Conservation (phyloP, 1,140 invertebrate genomes). For the Lepidurus couesii region DNA sequence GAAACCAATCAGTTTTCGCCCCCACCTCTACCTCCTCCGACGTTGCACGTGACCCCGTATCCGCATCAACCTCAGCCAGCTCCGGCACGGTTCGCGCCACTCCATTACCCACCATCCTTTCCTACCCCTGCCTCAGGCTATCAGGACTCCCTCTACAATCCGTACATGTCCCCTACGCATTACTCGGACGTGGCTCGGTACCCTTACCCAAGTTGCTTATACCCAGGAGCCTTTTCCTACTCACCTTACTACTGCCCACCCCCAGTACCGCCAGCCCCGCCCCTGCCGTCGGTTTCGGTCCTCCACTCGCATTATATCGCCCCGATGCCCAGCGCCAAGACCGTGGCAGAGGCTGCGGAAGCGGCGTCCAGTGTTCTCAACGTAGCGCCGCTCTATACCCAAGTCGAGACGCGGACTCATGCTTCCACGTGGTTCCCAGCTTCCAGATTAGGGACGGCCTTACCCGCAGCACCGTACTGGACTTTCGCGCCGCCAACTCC, state of each 20-base stretch:
- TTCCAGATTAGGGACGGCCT: slow-evolving; percentile 20
- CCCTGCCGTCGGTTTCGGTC: slow-evolving; percentile 38
- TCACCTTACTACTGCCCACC: slow-evolving; percentile 38
- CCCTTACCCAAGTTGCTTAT: background rate
- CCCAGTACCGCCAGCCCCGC: slow-evolving; percentile 36
- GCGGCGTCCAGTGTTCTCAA: slow-evolving; percentile 37
- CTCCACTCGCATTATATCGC: slow-evolving; percentile 26
- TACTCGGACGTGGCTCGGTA: slow-evolving; percentile 11
- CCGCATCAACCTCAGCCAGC: slow-evolving; percentile 33
- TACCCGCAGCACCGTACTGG: slow-evolving; percentile 26
- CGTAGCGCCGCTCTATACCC: slow-evolving; percentile 34
- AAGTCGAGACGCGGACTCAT: slow-evolving; percentile 35
- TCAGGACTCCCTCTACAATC: slow-evolving; percentile 28
- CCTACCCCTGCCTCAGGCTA: background rate
- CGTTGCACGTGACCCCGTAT: slow-evolving; percentile 36
- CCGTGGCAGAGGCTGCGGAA: slow-evolving; percentile 38
- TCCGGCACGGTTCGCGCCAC: slow-evolving; percentile 35
- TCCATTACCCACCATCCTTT: slow-evolving; percentile 33
- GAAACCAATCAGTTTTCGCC: slow-evolving; percentile 38
- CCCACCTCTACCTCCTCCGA: slow-evolving; percentile 34
- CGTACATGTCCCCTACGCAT: slow-evolving; percentile 29
- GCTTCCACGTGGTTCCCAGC: slow-evolving; percentile 29
- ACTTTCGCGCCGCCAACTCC: slow-evolving; percentile 9
- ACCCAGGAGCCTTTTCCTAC: slow-evolving; percentile 35
- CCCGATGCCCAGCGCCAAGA: slow-evolving; percentile 30